These are phyloP conservation scores for Metellina segmentata DNA, from an alignment of 2,888 invertebrate genomes.

Conservation along the genomic window DNA sequence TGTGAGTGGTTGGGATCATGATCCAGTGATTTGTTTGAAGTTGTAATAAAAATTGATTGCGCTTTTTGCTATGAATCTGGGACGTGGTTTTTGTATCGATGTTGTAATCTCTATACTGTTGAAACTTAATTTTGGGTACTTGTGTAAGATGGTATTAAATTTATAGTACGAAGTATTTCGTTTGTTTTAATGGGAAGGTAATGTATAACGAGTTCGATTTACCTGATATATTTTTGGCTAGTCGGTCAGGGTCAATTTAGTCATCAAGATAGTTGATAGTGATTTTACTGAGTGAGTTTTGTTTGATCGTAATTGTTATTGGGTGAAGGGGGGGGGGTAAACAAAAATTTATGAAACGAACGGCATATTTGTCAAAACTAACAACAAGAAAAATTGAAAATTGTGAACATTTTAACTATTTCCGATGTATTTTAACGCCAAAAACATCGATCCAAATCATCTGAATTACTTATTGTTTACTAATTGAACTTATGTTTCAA, in stretches of 20 bases:
- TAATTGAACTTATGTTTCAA: too few species aligned
- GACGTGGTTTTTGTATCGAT: not conserved
- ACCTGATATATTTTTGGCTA: not conserved
- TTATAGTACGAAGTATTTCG: not conserved
- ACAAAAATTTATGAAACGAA: too few species aligned
- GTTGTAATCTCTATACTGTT: not conserved
- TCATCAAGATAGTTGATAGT: not conserved
- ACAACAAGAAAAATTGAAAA: too few species aligned
- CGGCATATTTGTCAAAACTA: too few species aligned
- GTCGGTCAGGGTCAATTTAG: not conserved
- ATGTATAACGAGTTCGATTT: not conserved
- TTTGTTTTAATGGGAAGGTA: not conserved
- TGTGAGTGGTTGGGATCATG: not conserved
- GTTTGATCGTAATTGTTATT: too few species aligned
- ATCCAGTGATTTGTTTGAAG: slow-evolving; percentile 16
- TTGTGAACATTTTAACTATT: too few species aligned
- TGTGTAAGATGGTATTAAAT: not conserved
- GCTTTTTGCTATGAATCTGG: not conserved
- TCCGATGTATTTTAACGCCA: too few species aligned
- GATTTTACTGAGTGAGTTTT: too few species aligned
- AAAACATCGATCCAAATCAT: too few species aligned
- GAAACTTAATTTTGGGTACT: not conserved
- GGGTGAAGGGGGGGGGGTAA: too few species aligned
- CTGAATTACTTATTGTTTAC: too few species aligned
- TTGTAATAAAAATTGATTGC: slow-evolving; percentile 2